Conservation (phyloP, 2,113 vertebrate genomes). For the Hippocampus mohnikei region DNA sequence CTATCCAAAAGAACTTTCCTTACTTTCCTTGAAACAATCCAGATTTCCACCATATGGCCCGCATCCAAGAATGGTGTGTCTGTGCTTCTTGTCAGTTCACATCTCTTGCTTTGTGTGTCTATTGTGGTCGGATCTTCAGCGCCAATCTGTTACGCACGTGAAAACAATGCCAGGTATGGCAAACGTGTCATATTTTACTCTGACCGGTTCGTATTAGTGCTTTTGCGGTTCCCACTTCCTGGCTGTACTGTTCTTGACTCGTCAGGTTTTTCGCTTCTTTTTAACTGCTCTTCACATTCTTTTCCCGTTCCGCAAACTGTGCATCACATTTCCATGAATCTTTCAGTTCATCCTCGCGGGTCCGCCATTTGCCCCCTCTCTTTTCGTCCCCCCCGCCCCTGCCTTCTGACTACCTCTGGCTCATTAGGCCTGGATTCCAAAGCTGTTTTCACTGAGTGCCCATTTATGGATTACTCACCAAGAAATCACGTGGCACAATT, state of each 20-base stretch:
- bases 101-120: constrained; percentile 12
- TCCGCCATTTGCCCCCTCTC: neutral
- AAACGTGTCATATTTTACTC: neutral
- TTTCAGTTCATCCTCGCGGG: neutral
- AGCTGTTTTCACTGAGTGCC: constrained; percentile 53
- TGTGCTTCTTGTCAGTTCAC: constrained; percentile 16
- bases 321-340: neutral
- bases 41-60: constrained; percentile 24
- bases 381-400: neutral
- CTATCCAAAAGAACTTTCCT: constrained; percentile 30
- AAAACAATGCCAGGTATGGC: constrained; percentile 12
- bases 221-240: constrained; percentile 2
- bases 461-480: constrained; percentile 63
- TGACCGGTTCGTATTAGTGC: neutral
- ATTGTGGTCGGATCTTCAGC: constrained; percentile 9
- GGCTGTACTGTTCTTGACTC: constrained; percentile 7
- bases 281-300: constrained; percentile 14
- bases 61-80: neutral
- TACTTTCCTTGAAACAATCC: constrained; percentile 45
- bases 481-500: constrained; percentile 66
- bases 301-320: neutral
- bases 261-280: constrained; percentile 9
- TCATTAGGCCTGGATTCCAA: constrained; percentile 50
- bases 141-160: constrained; percentile 19
- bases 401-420: constrained; percentile 13